A percentile compares a stretch with the other conserved stretches of the same genome.
These are phyloP conservation scores for Heterotis niloticus DNA, from an alignment of 2,113 vertebrate species.

Conservation along the genomic window DNA sequence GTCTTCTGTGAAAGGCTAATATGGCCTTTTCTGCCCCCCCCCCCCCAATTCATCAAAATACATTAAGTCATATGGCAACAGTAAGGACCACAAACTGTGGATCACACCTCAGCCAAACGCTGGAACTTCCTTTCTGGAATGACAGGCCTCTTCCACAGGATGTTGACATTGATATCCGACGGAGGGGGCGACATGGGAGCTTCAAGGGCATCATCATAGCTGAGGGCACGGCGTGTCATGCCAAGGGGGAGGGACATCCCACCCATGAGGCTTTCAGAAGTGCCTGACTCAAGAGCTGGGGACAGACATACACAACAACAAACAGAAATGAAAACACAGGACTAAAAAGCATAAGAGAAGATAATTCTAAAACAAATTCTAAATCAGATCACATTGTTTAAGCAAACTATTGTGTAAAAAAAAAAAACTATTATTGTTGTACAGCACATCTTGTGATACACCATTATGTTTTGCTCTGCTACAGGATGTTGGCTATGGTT, in stretches of 20 bases:
- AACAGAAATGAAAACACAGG: too few species aligned
- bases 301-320: neutral
- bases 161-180: constrained; percentile 79
- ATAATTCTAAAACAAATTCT: too few species aligned
- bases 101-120: constrained; percentile 77
- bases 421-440: neutral
- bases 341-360: too few species aligned
- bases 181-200: constrained; percentile 91
- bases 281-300: constrained; percentile 60
- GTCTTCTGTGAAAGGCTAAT: too few species aligned
- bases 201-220: constrained; percentile 92
- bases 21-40: too few species aligned
- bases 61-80: too few species aligned
- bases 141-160: constrained; percentile 83
- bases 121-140: constrained; percentile 89
- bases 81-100: neutral
- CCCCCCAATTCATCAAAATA: too few species aligned
- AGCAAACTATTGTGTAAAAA: neutral
- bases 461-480: too few species aligned
- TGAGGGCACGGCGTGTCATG: constrained; percentile 86
- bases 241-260: constrained; percentile 86
- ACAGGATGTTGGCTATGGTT: too few species aligned
- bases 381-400: neutral
- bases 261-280: constrained; percentile 61
- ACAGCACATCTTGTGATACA: neutral